Conservation (phyloP, 2,113 vertebrate genomes). For the Callionymus lyra region DNA sequence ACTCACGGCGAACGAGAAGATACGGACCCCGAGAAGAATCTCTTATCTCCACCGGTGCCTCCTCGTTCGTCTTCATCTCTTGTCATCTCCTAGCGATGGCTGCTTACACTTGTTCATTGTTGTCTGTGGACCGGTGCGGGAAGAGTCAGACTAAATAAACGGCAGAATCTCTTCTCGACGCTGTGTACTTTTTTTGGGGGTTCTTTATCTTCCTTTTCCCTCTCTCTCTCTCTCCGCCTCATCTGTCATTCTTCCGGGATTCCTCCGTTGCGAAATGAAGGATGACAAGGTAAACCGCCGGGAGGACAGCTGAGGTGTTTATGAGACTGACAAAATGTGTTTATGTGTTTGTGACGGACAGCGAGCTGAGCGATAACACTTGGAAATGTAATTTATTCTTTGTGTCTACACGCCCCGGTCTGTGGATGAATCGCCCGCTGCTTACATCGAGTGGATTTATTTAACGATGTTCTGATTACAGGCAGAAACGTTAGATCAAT, state of each 20-base stretch:
- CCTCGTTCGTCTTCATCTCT: conserved; percentile 52
- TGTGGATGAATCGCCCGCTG: too few relatives aligned
- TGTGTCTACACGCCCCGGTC: conserved; percentile 9
- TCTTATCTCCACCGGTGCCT: conserved; percentile 36
- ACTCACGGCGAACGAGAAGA: conserved; percentile 17
- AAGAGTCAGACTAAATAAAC: conserved; percentile 51
- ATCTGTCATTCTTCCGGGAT: conserved; percentile 47
- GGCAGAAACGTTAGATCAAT: too few relatives aligned
- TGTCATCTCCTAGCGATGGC: conserved; percentile 50
- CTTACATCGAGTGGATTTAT: too few relatives aligned
- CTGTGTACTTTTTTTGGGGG: conserved; percentile 31
- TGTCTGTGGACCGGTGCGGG: conserved; percentile 39
- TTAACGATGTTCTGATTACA: too few relatives aligned
- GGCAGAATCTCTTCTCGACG: conserved; percentile 33
- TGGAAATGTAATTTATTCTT: conserved; percentile 31
- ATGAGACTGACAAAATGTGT: conserved; percentile 45
- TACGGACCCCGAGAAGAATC: conserved; percentile 13
- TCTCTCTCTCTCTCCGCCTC: conserved; percentile 40
- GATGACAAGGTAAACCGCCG: conserved; percentile 48
- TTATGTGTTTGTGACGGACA: conserved; percentile 44
- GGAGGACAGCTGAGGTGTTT: conserved; percentile 44
- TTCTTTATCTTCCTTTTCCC: conserved; percentile 41
- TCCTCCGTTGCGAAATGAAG: conserved; percentile 42
- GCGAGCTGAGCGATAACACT: conserved; percentile 20
- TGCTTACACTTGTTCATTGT: conserved; percentile 49